Percentiles rank a stretch among this genome's conserved stretches.
phyloP scores from a whole-genome alignment of 2,797 vertebrate genomes.

The Falco columbarius region DNA sequence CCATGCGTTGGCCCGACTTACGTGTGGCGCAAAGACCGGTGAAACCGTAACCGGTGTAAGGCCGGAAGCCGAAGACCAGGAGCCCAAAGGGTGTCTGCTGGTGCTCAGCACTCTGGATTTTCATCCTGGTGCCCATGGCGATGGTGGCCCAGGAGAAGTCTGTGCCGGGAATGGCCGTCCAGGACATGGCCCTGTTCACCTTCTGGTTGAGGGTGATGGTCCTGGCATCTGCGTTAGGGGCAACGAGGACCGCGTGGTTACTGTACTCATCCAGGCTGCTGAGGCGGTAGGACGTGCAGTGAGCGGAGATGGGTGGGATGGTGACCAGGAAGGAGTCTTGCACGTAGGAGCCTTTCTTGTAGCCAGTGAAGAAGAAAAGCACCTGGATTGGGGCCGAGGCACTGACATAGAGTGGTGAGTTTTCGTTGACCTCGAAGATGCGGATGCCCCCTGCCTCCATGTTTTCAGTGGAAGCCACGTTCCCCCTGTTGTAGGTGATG shows the following conservation, averaged over 20 bases:
- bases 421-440: neutral
- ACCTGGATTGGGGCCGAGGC: constrained; percentile 73
- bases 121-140: neutral
- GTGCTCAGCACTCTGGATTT: constrained; percentile 22
- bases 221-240: neutral
- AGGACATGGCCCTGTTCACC: neutral
- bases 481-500: neutral
- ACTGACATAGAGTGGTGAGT: constrained; percentile 39
- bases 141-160: constrained; percentile 76
- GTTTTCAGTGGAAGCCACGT: rapidly evolving
- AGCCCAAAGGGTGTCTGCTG: constrained; percentile 19
- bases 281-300: constrained; percentile 74
- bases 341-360: rapidly evolving
- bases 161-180: constrained; percentile 59
- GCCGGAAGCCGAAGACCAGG: constrained; percentile 75
- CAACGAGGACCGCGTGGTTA: constrained; percentile 66
- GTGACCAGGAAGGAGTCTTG: constrained; percentile 74
- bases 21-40: constrained; percentile 72
- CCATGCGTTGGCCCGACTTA: neutral
- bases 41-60: constrained; percentile 45
- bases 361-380: constrained; percentile 73
- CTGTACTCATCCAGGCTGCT: neutral
- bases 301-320: constrained; percentile 54
- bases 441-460: neutral
- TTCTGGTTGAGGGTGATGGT: constrained; percentile 31